Percentiles rank a stretch among this genome's conserved stretches.
Conservation (phyloP, 1,140 invertebrate species). For the Periplaneta americana region DNA sequence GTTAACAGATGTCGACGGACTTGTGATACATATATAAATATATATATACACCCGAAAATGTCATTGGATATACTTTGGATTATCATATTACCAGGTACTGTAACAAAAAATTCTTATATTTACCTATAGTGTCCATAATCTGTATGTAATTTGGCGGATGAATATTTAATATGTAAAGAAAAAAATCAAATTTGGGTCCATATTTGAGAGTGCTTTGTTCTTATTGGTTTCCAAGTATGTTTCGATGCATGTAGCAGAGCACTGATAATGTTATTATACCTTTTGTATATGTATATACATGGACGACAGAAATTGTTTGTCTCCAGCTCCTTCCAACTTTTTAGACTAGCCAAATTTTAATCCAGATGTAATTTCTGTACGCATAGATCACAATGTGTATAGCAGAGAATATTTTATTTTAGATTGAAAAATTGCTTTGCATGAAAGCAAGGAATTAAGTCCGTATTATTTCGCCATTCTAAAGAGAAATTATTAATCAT, state of each 20-base stretch:
- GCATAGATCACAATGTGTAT: not conserved
- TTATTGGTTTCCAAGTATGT: not conserved
- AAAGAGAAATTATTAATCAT: not conserved
- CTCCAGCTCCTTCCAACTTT: no score
- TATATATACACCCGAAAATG: not conserved
- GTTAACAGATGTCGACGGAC: not conserved
- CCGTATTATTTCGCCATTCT: not conserved
- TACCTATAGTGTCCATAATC: not conserved
- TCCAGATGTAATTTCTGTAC: not conserved
- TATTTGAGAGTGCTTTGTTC: conserved; percentile 5
- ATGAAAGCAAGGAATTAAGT: not conserved
- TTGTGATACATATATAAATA: conserved; percentile 1
- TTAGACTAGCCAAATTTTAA: not conserved
- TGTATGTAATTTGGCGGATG: not conserved
- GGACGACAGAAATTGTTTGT: not conserved
- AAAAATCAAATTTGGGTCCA: conserved; percentile 2
- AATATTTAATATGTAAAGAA: not conserved
- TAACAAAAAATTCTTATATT: conserved; percentile 3
- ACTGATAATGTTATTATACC: not conserved
- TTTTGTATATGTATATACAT: not conserved
- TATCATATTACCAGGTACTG: conserved; percentile 11
- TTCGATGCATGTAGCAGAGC: not conserved
- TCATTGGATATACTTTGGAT: conserved; percentile 1
- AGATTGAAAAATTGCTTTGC: not conserved
- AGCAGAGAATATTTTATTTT: not conserved